These are phyloP conservation scores for Enteromius anoplus DNA, from an alignment of 2,797 vertebrate genomes.

Conservation along the genomic window DNA sequence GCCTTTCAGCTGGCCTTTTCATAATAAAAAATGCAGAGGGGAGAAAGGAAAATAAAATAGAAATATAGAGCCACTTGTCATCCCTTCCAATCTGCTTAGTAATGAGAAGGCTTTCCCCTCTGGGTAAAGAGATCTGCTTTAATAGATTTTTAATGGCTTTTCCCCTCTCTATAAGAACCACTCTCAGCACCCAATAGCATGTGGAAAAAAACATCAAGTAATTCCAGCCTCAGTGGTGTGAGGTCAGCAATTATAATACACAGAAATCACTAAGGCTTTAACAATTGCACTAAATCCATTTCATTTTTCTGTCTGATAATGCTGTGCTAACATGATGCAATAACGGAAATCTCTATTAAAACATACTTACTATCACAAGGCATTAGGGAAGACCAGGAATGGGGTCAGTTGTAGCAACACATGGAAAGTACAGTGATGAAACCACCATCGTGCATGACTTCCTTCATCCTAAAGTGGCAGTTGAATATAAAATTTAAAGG, in stretches of 20 bases:
- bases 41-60: slow-evolving; percentile 61
- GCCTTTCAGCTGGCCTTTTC: slow-evolving; percentile 61
- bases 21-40: slow-evolving; percentile 58
- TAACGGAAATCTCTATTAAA: slow-evolving; percentile 53
- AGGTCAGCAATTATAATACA: slow-evolving; percentile 72
- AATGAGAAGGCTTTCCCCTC: slow-evolving; percentile 73
- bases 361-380: slow-evolving; percentile 36
- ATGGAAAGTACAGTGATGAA: background rate
- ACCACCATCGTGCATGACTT: background rate
- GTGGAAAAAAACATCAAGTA: slow-evolving; percentile 62
- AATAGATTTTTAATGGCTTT: slow-evolving; percentile 79
- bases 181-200: slow-evolving; percentile 68
- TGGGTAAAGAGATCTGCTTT: slow-evolving; percentile 74
- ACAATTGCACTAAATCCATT: slow-evolving; percentile 59
- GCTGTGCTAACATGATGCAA: slow-evolving; percentile 54
- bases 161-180: slow-evolving; percentile 64
- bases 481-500: background rate
- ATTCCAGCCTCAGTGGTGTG: slow-evolving; percentile 66
- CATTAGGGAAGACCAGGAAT: slow-evolving; percentile 7
- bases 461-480: background rate
- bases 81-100: slow-evolving; percentile 72
- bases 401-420: slow-evolving; percentile 4
- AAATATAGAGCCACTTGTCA: slow-evolving; percentile 70
- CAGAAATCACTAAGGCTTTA: slow-evolving; percentile 64
- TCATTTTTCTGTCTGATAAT: slow-evolving; percentile 40